Evolutionary conservation across 2,797 vertebrate genomes (phyloP), one percentile per base, ranked within the genome.

Genomic region (Phoeniculus purpureus): DNA sequence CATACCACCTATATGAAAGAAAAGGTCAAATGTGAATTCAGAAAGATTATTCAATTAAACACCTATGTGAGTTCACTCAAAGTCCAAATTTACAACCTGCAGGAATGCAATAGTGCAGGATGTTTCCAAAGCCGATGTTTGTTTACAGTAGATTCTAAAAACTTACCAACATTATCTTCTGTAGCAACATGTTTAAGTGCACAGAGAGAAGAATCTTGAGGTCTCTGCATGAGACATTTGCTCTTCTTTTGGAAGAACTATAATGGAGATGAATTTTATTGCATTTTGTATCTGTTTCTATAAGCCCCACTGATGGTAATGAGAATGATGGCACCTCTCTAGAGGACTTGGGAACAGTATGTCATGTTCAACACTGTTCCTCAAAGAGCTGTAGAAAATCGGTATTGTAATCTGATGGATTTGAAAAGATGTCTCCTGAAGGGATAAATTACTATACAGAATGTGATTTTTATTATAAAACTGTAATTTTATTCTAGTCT

Each of bases 401-500:
- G 6, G 58, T 67, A n/a, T 67, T 86, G 67, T 82, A 80, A 89
- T 85, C 75, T 91, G 90, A 84, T 68, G 73, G 87, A 87, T 81
- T 86, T 77, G 85, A 91, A 59, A 92, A 65, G 67, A 60, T 77
- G 56, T 72, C 76, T 95, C 76, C 89, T 87, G 85, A 85, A 94
- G 84, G 78, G 70, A 62, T 90, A 83, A 87, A 94, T 94, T 92
- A 83, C 66, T 55, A 62, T 70, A 79, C 81, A 91, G 55, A 85
- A 85, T 67, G 20, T 85, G 51, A 64, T 88, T 82, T 95, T 87
- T 82, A 89, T 75, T 87, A 75, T 90, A 81, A 93, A 92, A 62
- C 40, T 85, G 59, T 90, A 85, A 94, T 93, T 81, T 90, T 81
- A 84, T 92, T 95, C 93, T 85, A 87, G 81, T 87, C 19, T 88